Base-by-base conservation (phyloP, 37 sponge, comb jelly and placozoan genomes). In the Diacarnus erythraeanus region DNA sequence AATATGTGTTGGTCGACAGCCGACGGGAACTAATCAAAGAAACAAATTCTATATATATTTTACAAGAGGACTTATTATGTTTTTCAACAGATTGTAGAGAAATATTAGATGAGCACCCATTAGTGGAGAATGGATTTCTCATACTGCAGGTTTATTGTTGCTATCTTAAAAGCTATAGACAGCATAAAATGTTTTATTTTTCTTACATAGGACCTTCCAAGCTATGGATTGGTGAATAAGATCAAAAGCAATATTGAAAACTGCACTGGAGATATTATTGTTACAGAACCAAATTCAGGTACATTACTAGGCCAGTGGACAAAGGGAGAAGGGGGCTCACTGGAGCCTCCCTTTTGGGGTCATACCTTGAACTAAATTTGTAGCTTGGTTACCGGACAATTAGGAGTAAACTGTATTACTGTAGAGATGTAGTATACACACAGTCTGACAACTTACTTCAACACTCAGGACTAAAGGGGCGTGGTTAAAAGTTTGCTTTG, bases 61-160 rank as follows among this genome's bases (percentile, higher is more conserved):
- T 34, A 5, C 21, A 59, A 10, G 80, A 47, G 30, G 71, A 76
- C 38, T 36, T 89, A 30, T 37, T 89, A 35, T 81, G 42, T 8
- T 80, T 84, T 30, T 89, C 90, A 44, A 41, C 85, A 4, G 90
- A 89, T 26, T 80, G 80, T 27, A 66, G 81, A 26, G 70, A 26
- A 1, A 30, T 43, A 23, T 25, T 89, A 3, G 42, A 70, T 25
- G 25, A 59, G 1, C 70, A 84, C 66, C 35, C 65, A 5, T 40
- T 69, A 33, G 71, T 89, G 57, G 69, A 23, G 3, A 69, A 80
- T 0, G 81, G 85, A 6, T 85, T 43, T 8, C 77, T 89, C 18
- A 27, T 79, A 30, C 58, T 74, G 25, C 90, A 89, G 90, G 90
- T 89, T 36, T 25, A 9, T 18, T 33, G 10, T 1, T 54, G 22